Evolutionary conservation across 2,888 invertebrate species (phyloP), one percentile per base, ranked within the genome.

Genomic region (Andrena camellia): DNA sequence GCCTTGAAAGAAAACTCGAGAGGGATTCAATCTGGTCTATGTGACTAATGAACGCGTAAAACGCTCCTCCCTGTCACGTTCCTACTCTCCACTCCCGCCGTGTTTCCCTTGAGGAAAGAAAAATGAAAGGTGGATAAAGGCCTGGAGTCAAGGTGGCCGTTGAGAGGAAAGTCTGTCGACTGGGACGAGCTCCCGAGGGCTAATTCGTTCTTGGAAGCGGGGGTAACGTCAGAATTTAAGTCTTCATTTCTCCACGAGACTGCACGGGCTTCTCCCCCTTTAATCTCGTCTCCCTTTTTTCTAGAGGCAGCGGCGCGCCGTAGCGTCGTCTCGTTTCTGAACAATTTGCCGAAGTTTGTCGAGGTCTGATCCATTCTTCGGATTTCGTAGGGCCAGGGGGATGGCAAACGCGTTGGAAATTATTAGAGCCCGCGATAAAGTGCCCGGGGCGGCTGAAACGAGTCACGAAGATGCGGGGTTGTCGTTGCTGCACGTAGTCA

Each of bases 11-110:
- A 83, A 77, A 83, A 78, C 84, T 83, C 78, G 68, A 85, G 87
- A 87, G 87, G 87, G 88, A 92, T 92, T 92, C 91, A 92, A 92
- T 92, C 89, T 89, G 89, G 86, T 84, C 88, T 90, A 90, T 88
- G 91, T 92, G 91, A 92, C 92, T 93, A 92, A 93, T 92, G 92
- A 93, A 92, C 88, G 90, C 91, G 92, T 92, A 91, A 92, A 92
- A 91, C 87, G 81, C 81, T 82, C 81, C 86, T 72, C 84, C 78
- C 77, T 79, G 76, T 83, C 86, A 75, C 78, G 70, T 84, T 79
- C 68, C 69, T 10, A 31, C 57, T 62, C 59, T 54, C 52, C 26
- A 33, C 33, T 29, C 35, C 42, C 20, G 48, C 20, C 48, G 13
- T 57, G 78, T 87, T 62, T 81, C 75, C 68, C 48, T 59, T 59